Conservation (phyloP, 1,140 invertebrate genomes). For the Chionoecetes opilio region DNA sequence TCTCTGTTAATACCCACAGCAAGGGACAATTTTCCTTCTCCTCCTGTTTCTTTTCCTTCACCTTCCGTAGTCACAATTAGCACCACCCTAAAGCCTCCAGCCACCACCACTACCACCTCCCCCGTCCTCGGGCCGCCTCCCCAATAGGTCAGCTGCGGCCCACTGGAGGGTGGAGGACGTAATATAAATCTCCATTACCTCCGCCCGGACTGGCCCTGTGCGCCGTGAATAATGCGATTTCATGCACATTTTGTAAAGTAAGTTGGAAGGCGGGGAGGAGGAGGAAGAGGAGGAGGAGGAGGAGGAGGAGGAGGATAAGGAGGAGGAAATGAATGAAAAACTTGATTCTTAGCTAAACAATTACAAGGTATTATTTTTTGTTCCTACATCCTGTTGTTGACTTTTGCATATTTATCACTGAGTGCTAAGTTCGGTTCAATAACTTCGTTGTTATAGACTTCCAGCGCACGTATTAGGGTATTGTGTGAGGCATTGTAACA, state of each 20-base stretch:
- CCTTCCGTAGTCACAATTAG: not conserved
- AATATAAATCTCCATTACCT: not conserved
- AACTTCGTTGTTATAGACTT: too few species aligned
- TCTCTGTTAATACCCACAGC: too few species aligned
- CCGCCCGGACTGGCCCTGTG: not conserved
- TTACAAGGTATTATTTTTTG: too few species aligned
- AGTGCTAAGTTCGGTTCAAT: too few species aligned
- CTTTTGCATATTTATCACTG: too few species aligned
- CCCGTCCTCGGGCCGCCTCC: not conserved
- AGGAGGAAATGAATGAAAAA: too few species aligned
- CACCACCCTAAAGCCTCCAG: not conserved
- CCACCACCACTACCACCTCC: not conserved
- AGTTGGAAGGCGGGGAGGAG: not conserved
- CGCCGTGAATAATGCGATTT: not conserved
- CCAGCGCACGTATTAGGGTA: too few species aligned
- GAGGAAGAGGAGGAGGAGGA: not conserved
- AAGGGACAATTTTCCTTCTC: too few species aligned
- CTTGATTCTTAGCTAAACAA: too few species aligned
- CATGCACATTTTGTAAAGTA: constrained; percentile 9
- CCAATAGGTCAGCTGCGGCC: not conserved
- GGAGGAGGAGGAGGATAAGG: too few species aligned
- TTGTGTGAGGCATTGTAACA: too few species aligned
- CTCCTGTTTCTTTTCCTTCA: not conserved
- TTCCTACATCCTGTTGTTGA: too few species aligned
- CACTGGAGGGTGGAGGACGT: not conserved